Evolutionary conservation across 2,888 invertebrate genomes (phyloP), one percentile per base, ranked within the genome.

Genomic region (Nipponacmea schrenckii): DNA sequence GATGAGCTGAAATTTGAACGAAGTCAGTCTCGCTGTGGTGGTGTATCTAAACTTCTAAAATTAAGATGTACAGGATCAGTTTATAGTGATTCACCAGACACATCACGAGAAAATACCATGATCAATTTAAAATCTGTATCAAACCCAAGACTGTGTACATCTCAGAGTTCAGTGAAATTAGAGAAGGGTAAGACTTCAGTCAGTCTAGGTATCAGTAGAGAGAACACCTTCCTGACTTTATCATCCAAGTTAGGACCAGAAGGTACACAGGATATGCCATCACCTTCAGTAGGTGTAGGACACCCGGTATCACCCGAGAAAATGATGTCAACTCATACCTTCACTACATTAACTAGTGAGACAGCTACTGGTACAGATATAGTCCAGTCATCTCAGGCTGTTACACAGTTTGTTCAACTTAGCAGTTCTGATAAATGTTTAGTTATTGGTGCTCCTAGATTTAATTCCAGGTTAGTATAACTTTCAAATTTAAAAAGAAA

Each of bases 321-420:
- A 67, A 75, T 85, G 76, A 62, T 84, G 65, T 78, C 80, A 69
- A 67, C 77, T 2, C 80, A 84, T 45, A 81, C 83, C 3, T 80
- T 83, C 70, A 77, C 83, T n/a, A 86, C 85, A 7, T 63, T 87
- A 44, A 83, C 85, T 27, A 81, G 83, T 24, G 74, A 71, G 65
- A 87, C 86, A 2, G 82, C 85, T 20, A 87, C 87, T 12, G 84
- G 84, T 12, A 87, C 87, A 2, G 86, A 87, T 71, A 83, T 87
- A 48, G 80, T 81, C 14, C 76, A 77, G 26, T 86, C 86, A 8
- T 76, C 74, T 62, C 74, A 74, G 27, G 73, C 67, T 10, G 79
- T 87, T 15, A 78, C 86, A 10, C 78, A 83, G 64, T 88, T 80
- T 72, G 75, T 79, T 31, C 88, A 88, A 77, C 80, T 87, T 67